These are phyloP conservation scores for Micrasema longulum DNA, from an alignment of 1,140 invertebrate genomes.

Conservation along the genomic window DNA sequence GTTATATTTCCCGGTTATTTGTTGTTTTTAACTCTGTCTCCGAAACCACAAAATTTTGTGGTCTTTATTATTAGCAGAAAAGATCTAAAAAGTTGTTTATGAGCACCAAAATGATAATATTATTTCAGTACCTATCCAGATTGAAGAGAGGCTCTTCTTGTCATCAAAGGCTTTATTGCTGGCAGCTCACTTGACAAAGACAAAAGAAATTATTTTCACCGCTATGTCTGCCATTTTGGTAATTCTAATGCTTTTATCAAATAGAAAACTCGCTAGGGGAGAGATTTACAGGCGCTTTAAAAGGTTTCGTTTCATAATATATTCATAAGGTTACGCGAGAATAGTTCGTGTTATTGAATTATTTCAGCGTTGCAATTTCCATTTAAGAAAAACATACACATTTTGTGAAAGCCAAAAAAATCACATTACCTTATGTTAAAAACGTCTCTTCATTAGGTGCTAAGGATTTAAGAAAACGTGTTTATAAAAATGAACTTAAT, in stretches of 20 bases:
- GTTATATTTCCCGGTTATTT: too few species aligned
- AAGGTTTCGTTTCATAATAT: neutral
- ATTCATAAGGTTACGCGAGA: neutral
- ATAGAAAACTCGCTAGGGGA: conserved; percentile 1
- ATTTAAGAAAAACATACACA: too few species aligned
- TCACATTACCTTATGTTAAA: too few species aligned
- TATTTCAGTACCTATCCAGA: conserved; percentile 32
- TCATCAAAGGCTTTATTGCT: conserved; percentile 45
- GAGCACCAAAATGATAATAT: conserved; percentile 29
- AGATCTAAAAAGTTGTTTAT: conserved; percentile 33
- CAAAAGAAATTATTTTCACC: conserved; percentile 40
- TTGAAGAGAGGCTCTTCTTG: conserved; percentile 32
- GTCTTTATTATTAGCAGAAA: conserved; percentile 21
- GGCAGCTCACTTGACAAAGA: conserved; percentile 36
- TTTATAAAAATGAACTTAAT: too few species aligned
- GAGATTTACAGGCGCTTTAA: conserved; percentile 16
- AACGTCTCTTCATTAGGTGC: too few species aligned
- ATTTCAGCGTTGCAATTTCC: too few species aligned
- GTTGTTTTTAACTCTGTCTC: neutral
- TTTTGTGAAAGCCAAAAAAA: too few species aligned
- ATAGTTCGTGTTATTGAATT: too few species aligned
- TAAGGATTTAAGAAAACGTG: too few species aligned
- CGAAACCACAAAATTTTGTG: conserved; percentile 23
- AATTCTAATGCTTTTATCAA: conserved; percentile 19
- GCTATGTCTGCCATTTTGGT: conserved; percentile 30